These are phyloP conservation scores for Pteronotus mesoamericanus DNA, from an alignment of 2,797 vertebrate genomes.

Conservation along the genomic window DNA sequence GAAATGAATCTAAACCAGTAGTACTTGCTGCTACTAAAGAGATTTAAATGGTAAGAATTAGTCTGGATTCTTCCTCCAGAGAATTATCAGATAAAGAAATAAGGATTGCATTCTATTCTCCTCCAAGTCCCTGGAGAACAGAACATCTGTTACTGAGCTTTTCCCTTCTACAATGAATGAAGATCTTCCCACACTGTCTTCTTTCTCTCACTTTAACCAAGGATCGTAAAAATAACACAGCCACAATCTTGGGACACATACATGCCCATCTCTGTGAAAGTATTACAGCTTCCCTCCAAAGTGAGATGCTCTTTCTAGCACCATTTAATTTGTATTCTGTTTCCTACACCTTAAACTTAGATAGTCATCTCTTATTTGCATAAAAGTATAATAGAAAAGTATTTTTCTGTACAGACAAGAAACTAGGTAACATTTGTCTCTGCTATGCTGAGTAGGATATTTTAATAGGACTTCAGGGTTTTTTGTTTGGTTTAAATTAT, in stretches of 20 bases:
- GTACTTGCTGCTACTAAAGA: background rate
- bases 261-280: background rate
- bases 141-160: background rate
- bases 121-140: background rate
- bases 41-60: constrained; percentile 7
- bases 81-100: background rate
- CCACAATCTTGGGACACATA: background rate
- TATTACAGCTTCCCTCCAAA: background rate
- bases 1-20: background rate
- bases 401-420: background rate
- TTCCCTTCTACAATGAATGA: background rate
- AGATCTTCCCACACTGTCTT: background rate
- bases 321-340: background rate
- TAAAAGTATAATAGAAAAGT: background rate
- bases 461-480: background rate
- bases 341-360: background rate
- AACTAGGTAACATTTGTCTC: background rate
- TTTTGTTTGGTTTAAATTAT: background rate
- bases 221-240: background rate
- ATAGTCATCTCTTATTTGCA: background rate
- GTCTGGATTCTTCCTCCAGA: background rate
- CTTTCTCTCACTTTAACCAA: background rate
- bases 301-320: background rate
- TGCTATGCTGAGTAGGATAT: background rate
- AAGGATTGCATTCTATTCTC: background rate